Conservation (phyloP, 2,888 invertebrate species). For the Phrixothrix hirtus region DNA sequence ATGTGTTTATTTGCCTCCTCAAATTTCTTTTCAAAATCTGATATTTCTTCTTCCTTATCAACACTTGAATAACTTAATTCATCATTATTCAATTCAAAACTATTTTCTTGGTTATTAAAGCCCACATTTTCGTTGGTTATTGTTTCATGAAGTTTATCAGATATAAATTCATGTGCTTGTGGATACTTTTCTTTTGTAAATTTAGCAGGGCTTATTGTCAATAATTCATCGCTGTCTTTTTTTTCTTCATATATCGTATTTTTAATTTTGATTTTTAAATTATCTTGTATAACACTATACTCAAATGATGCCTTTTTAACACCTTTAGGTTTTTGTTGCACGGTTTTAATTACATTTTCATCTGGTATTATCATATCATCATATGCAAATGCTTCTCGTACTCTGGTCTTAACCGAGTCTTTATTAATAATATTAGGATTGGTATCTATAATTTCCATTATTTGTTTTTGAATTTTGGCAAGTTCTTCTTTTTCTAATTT, state of each 20-base stretch:
- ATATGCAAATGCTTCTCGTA: slow-evolving; percentile 24
- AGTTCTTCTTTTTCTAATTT: slow-evolving; percentile 57
- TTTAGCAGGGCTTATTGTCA: not conserved
- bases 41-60: slow-evolving; percentile 6
- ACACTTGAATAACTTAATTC: not conserved
- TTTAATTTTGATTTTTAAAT: slow-evolving; percentile 21
- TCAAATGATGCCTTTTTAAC: slow-evolving; percentile 16
- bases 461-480: slow-evolving; percentile 56
- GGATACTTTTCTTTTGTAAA: no score
- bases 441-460: slow-evolving; percentile 57
- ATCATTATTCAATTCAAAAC: not conserved
- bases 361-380: slow-evolving; percentile 7
- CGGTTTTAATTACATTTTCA: slow-evolving; percentile 5
- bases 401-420: slow-evolving; percentile 55
- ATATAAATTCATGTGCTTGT: slow-evolving; percentile 20
- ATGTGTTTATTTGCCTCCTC: slow-evolving; percentile 50
- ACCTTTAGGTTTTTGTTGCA: slow-evolving; percentile 16
- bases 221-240: slow-evolving; percentile 2
- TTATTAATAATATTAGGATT: slow-evolving; percentile 59
- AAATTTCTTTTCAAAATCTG: slow-evolving; percentile 40
- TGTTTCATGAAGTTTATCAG: slow-evolving; percentile 10
- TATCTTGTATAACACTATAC: slow-evolving; percentile 15
- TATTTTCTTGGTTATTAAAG: slow-evolving; percentile 9
- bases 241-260: slow-evolving; percentile 15
- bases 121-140: slow-evolving; percentile 1